A percentile compares a stretch with the other conserved stretches of the same genome.
These are phyloP conservation scores for Stomatorhinus walkeri DNA, from an alignment of 2,797 vertebrate genomes.

Conservation along the genomic window DNA sequence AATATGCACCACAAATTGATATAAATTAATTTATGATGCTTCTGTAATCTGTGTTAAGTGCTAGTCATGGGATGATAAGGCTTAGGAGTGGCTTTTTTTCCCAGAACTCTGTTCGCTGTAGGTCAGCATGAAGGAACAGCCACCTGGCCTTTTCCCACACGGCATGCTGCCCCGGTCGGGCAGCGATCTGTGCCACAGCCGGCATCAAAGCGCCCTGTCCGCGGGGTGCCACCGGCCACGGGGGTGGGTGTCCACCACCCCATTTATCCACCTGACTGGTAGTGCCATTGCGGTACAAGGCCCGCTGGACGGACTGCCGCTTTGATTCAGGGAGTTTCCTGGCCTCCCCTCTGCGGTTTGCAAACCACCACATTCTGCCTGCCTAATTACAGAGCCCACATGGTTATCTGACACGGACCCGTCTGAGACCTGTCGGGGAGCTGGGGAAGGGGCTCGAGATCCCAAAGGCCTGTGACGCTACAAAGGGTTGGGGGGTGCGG, in stretches of 20 bases:
- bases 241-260: not conserved
- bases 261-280: not conserved
- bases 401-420: not conserved
- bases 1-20: not conserved
- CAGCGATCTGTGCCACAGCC: not conserved
- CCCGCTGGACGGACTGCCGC: not conserved
- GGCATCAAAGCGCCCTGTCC: not conserved
- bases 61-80: not conserved
- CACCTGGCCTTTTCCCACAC: not conserved
- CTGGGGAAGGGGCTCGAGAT: not conserved
- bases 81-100: not conserved
- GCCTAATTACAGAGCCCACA: slow-evolving; percentile 19
- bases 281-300: not conserved
- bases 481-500: not conserved
- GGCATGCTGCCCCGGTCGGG: not conserved
- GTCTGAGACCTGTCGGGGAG: not conserved
- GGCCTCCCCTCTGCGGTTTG: not conserved
- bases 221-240: not conserved
- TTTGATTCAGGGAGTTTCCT: not conserved
- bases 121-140: not conserved
- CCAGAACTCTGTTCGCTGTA: not conserved
- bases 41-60: not conserved
- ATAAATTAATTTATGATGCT: not conserved
- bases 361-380: not conserved
- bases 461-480: not conserved